Evolutionary conservation across 2,888 invertebrate species (phyloP), one percentile per base, ranked within the genome.

Genomic region (Hyppa rectilinea): DNA sequence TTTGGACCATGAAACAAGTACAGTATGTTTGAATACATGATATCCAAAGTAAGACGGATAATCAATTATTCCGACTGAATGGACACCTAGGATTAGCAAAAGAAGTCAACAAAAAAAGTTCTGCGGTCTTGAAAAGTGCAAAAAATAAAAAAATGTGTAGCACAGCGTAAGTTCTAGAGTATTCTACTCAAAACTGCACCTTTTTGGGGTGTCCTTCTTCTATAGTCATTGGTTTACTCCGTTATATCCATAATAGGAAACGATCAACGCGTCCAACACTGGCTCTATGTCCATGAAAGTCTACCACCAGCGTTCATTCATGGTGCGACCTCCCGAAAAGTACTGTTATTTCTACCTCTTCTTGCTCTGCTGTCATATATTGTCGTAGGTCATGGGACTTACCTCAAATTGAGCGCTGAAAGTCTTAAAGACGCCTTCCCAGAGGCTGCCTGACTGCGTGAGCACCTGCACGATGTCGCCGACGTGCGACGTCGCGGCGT

Each of bases 391-490:
- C 5, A 45, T 23, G 5, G 5, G 10, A 89, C 93, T 93, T 77
- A 98, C 97, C 91, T 99, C 98, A 94, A 99, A 98, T 92, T 97
- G 97, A 87, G 97, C 97, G 82, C 98, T 98, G 94, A 98, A 98
- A 49, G 99, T 98, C 91, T 97, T 97, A 91, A 99, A 98, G 76
- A 99, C 97, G 31, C 99, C 99, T 95, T 99, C 99, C 97, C 98
- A 99, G 69, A 98, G 95, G 85, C 97, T 97, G 81, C 98, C 98
- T 85, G 98, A 98, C 91, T 97, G 97, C 66, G 98, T 97, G 88
- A 97, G 97, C 86, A 98, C 97, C 93, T 98, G 97, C 73, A 98
- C 98, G 81, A 96, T 96, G 91, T 98, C 98, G 77, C 98, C 99
- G 79, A 99, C 97, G 90, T 98, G 97, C 82, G 98, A 97, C 66